Conservation (phyloP, 2,113 vertebrate genomes). For the Motacilla tschutschensis region DNA sequence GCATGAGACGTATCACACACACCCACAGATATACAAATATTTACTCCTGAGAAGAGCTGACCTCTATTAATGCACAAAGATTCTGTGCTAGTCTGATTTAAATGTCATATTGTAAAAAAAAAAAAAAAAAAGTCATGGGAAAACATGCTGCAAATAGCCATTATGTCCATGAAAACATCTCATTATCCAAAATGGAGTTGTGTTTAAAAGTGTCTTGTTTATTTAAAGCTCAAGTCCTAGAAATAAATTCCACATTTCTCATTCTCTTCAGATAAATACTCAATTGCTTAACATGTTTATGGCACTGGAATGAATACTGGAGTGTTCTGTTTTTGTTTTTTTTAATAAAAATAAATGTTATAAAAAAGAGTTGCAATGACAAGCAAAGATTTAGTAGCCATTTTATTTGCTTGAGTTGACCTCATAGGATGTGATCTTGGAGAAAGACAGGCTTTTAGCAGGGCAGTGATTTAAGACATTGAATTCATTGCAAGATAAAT, state of each 20-base stretch:
- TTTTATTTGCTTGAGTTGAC: constrained; percentile 31
- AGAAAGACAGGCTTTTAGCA: constrained; percentile 21
- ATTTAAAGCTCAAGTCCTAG: constrained; percentile 37
- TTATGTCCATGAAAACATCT: constrained; percentile 21
- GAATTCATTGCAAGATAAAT: constrained; percentile 10
- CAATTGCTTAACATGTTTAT: neutral
- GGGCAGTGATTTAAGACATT: constrained; percentile 8
- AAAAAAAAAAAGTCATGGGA: neutral
- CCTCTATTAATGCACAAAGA: constrained; percentile 23
- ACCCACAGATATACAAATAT: constrained; percentile 28
- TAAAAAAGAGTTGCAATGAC: neutral
- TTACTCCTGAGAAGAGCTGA: constrained; percentile 29
- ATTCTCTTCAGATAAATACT: constrained; percentile 23
- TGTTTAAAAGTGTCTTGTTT: constrained; percentile 26
- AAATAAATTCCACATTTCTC: constrained; percentile 30
- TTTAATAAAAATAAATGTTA: neutral
- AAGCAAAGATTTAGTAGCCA: constrained; percentile 22
- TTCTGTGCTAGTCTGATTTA: neutral
- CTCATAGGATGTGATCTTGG: neutral
- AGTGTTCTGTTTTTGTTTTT: neutral
- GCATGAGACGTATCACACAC: neutral
- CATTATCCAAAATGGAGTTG: constrained; percentile 23
- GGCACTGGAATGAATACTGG: neutral
- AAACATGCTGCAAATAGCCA: constrained; percentile 17
- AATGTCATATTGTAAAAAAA: neutral